Conservation (phyloP, 2,888 invertebrate species). For the Cotesia congregata region DNA sequence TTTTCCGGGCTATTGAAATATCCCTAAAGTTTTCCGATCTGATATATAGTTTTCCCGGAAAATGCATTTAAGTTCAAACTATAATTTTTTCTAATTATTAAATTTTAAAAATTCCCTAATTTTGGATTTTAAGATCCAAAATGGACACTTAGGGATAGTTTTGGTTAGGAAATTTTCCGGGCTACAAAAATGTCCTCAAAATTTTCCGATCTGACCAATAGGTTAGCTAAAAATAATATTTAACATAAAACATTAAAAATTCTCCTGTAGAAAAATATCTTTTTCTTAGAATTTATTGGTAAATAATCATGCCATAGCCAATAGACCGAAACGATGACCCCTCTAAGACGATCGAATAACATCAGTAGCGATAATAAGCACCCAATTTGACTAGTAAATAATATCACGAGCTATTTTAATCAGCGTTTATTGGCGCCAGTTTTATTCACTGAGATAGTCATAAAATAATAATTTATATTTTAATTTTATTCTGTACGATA, state of each 20-base stretch:
- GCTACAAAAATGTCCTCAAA: not conserved
- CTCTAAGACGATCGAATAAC: not conserved
- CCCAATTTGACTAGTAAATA: constrained; percentile 32
- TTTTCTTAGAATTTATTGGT: not conserved
- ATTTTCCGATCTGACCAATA: not conserved
- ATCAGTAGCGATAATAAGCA: not conserved
- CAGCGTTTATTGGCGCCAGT: not conserved
- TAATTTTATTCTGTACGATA: not conserved
- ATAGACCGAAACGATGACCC: not conserved
- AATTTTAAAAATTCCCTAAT: too few relatives aligned
- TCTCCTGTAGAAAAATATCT: not conserved
- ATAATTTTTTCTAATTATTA: not conserved
- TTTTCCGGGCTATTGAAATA: not conserved
- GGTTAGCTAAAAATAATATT: not conserved
- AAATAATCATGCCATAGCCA: not conserved
- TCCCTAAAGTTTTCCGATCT: not conserved
- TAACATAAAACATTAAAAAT: too few relatives aligned
- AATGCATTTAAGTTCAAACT: too few relatives aligned
- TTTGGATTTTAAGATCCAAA: not conserved
- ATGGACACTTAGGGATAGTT: not conserved
- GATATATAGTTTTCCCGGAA: not conserved
- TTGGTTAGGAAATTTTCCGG: not conserved
- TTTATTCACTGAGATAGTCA: not conserved
- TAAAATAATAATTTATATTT: not conserved
- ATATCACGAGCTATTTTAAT: constrained; percentile 39